Evolutionary conservation across 2,797 vertebrate species (phyloP).

Genomic region (Gambelia wislizenii): DNA sequence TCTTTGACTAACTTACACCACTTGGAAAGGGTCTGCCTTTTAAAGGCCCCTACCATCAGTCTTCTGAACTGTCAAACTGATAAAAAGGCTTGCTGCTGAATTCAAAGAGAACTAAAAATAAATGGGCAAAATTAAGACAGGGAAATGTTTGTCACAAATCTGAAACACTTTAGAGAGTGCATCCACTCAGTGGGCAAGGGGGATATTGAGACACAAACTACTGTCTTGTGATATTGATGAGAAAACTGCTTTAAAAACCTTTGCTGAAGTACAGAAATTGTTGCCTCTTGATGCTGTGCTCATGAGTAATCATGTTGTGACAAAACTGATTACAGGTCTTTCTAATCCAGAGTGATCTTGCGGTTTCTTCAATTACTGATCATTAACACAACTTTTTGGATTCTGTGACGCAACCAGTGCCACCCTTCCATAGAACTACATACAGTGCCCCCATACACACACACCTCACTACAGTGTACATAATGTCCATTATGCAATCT

Average conservation of each 20-base stretch:
- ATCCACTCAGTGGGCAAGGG: not conserved
- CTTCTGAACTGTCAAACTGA: not conserved
- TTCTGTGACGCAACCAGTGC: not conserved
- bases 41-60: not conserved
- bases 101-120: not conserved
- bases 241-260: not conserved
- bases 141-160: not conserved
- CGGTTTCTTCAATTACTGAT: not conserved
- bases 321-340: not conserved
- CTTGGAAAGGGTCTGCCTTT: not conserved
- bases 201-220: not conserved
- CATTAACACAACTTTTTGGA: not conserved
- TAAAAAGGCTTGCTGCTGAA: not conserved
- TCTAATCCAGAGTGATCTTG: not conserved
- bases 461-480: not conserved
- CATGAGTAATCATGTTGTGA: not conserved
- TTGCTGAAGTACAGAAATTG: not conserved
- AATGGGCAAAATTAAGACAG: too few species aligned
- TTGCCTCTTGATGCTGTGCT: not conserved
- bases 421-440: not conserved
- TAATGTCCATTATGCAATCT: conserved; percentile 4
- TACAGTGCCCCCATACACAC: not conserved
- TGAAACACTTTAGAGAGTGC: not conserved
- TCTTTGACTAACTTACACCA: not conserved
- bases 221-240: not conserved